These are phyloP conservation scores for Eupeodes latifasciatus DNA, from an alignment of 2,888 invertebrate species.

Conservation along the genomic window DNA sequence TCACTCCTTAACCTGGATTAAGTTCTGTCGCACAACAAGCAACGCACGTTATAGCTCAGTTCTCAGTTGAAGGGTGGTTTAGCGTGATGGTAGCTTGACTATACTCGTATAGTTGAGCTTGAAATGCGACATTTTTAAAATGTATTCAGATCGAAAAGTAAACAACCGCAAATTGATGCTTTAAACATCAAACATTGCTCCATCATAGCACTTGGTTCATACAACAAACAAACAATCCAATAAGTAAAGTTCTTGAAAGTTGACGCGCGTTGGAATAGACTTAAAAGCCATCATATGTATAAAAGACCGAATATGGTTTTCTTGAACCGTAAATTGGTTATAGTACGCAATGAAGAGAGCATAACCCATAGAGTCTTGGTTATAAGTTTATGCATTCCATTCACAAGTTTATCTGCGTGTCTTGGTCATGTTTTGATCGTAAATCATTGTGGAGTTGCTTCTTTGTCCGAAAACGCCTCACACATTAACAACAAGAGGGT, in stretches of 20 bases:
- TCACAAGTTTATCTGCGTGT: slow-evolving; percentile 60
- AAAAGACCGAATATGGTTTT: slow-evolving; percentile 51
- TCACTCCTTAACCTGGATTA: slow-evolving; percentile 58
- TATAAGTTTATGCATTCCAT: slow-evolving; percentile 58
- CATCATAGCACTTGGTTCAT: not conserved
- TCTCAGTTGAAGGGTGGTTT: slow-evolving; percentile 4
- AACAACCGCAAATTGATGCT: slow-evolving; percentile 65
- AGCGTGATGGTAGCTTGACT: slow-evolving; percentile 24
- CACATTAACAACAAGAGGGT: not conserved
- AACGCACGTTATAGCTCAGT: not conserved
- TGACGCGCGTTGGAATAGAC: slow-evolving; percentile 27
- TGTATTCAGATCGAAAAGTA: slow-evolving; percentile 65
- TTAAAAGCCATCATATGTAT: slow-evolving; percentile 4
- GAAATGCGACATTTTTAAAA: slow-evolving; percentile 65
- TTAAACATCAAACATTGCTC: not conserved
- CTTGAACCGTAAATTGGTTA: slow-evolving; percentile 61
- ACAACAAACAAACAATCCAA: not conserved
- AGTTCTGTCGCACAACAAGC: slow-evolving; percentile 35
- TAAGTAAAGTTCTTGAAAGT: not conserved
- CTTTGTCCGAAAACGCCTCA: slow-evolving; percentile 54
- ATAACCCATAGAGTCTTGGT: not conserved
- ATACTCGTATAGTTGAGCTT: not conserved
- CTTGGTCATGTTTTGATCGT: slow-evolving; percentile 69
- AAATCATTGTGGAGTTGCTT: slow-evolving; percentile 59
- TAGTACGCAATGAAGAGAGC: slow-evolving; percentile 42